A percentile compares a stretch with the other conserved stretches of the same genome.
Conservation (phyloP, 2,797 vertebrate genomes). For the Acomys russatus region DNA sequence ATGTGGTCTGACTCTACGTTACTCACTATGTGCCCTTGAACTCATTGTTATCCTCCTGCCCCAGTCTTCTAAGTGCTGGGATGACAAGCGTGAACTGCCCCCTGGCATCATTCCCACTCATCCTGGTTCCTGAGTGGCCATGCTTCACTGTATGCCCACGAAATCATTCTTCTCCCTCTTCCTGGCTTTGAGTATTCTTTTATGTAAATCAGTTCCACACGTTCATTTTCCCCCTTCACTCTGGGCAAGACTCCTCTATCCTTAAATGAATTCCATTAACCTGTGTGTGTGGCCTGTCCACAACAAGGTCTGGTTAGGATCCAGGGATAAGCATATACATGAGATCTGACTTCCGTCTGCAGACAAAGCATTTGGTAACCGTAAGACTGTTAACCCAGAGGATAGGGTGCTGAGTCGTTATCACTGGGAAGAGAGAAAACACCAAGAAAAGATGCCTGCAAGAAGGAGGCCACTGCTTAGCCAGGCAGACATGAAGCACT, state of each 20-base stretch:
- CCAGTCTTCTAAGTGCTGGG: background rate
- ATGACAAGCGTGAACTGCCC: background rate
- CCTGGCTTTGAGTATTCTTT: background rate
- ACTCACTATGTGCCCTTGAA: background rate
- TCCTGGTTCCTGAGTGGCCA: background rate
- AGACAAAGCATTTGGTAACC: background rate
- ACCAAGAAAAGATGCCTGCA: background rate
- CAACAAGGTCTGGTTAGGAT: background rate
- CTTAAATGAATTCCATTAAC: background rate
- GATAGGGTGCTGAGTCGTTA: background rate
- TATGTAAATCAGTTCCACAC: background rate
- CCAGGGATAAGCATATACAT: background rate
- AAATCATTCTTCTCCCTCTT: background rate
- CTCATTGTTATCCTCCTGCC: background rate
- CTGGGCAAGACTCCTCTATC: background rate
- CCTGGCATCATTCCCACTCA: background rate
- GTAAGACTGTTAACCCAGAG: fast-evolving
- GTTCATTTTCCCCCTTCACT: background rate
- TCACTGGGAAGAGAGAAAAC: background rate
- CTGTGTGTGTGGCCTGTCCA: fast-evolving
- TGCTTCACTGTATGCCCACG: background rate
- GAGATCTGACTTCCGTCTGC: fast-evolving
- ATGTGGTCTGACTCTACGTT: background rate
- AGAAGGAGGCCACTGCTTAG: background rate
- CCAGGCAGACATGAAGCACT: background rate